Base-by-base conservation (phyloP, 2,888 invertebrate species). In the Onchidella celtica region DNA sequence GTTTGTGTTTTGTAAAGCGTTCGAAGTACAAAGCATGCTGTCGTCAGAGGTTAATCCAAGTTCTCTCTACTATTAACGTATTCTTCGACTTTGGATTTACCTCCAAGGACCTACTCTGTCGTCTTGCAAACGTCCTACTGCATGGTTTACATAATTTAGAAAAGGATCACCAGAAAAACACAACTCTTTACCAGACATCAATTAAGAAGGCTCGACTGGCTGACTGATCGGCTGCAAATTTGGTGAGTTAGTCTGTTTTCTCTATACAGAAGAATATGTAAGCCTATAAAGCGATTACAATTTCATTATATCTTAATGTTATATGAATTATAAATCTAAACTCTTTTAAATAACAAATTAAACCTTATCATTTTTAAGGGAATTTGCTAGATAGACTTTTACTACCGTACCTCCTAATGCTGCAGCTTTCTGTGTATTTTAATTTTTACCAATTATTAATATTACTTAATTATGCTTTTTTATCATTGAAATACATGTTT, bases 131-230 rank as follows among this genome's bases (percentile, higher is more conserved):
- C 65, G 77, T 36, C 34, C 68, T 9, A 14, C 77, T 32, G 29
- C 77, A 63, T 57, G 68, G n/a, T 47, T 68, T 24, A 55, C 77
- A 27, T 32, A 66, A 66, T 27, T 34, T 66, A 11, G 66, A 66
- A 34, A 66, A 66, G 34, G 66, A 66, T n/a, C 29, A n/a, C 34
- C 66, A 66, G 34, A 17, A n/a, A n/a, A 66, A 66, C 27, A 9
- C 66, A 27, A 29, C 66, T 9, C 66, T 66, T 27, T 66, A 66
- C 66, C 66, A 29, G 34, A 29, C 66, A 4, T 66, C 27, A 6
- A 66, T 66, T 27, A 66, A 66, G 66, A 66, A 66, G 34, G 66
- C 66, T 34, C 66, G 34, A 29, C 66, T 66, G 32, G 66, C 66
- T 27, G 32, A 66, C 32, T 29, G 34, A 66, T 47, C 47, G 17